These are phyloP conservation scores for Bos javanicus DNA, from an alignment of 2,113 vertebrate genomes.

Conservation along the genomic window DNA sequence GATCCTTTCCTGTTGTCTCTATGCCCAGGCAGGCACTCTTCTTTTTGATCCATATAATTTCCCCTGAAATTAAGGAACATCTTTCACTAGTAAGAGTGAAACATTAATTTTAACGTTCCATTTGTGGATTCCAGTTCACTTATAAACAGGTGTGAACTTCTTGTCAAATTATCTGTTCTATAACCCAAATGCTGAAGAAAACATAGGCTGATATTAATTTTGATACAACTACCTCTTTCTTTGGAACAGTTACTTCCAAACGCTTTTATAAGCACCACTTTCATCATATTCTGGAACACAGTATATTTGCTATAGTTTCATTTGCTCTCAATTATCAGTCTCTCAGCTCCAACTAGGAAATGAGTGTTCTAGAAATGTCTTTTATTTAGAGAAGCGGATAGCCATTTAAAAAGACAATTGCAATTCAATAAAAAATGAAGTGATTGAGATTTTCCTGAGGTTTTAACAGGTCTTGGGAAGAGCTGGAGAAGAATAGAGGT, in stretches of 20 bases:
- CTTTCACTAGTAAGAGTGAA: constrained; percentile 31
- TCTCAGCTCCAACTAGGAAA: background rate
- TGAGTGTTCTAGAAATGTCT: background rate
- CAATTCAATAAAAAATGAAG: background rate
- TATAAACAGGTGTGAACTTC: background rate
- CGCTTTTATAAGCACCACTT: background rate
- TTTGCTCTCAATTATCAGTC: background rate
- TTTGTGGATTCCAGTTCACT: background rate
- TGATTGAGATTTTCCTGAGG: background rate
- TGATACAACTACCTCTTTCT: background rate
- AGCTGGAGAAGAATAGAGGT: background rate
- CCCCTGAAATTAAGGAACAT: background rate
- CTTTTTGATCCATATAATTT: background rate
- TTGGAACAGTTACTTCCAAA: background rate
- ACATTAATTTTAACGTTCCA: background rate
- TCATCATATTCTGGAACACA: background rate
- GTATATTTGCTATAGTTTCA: background rate
- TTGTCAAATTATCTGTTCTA: background rate
- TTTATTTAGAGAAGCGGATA: background rate
- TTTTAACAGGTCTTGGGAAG: background rate
- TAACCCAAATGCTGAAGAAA: background rate
- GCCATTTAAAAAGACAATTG: background rate
- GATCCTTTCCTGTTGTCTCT: background rate
- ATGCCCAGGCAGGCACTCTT: background rate
- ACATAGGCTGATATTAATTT: background rate